Percentiles rank a stretch among this genome's conserved stretches.
phyloP scores from a whole-genome alignment of 2,888 invertebrate species.

The Sussaba pulchella region DNA sequence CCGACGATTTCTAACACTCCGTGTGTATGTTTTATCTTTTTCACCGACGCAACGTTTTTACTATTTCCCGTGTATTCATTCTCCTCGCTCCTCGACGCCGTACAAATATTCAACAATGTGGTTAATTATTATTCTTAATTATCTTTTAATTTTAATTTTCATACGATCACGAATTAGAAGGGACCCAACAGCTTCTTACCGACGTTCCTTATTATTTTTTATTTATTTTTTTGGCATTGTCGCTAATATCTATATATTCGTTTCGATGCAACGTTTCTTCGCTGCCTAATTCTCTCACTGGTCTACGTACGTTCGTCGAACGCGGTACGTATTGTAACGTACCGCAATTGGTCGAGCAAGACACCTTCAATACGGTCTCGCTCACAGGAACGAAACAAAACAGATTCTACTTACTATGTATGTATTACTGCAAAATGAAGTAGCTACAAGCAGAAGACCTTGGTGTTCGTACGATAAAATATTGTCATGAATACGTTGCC shows the following conservation, averaged over 20 bases:
- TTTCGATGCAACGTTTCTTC: conserved; percentile 34
- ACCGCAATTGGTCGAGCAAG: conserved; percentile 19
- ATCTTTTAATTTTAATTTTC: conserved; percentile 28
- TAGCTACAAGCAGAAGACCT: conserved; percentile 45
- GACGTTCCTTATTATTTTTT: conserved; percentile 49
- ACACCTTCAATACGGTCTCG: conserved; percentile 14
- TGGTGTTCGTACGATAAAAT: conserved; percentile 68
- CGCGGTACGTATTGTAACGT: conserved; percentile 21
- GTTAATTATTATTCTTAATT: not conserved
- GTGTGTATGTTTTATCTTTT: conserved; percentile 18
- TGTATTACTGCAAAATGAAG: conserved; percentile 14
- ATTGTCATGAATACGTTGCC: conserved; percentile 72
- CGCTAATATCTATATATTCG: conserved; percentile 49
- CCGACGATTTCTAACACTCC: not conserved
- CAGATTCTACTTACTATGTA: conserved; percentile 15
- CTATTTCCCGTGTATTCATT: not conserved
- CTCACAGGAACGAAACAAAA: conserved; percentile 14
- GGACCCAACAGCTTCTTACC: conserved; percentile 64
- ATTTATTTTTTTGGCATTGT: conserved; percentile 46
- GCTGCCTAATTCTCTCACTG: conserved; percentile 30
- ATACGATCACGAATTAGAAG: conserved; percentile 50
- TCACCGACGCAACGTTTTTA: not conserved
- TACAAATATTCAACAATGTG: conserved; percentile 78
- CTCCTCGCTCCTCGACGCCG: conserved; percentile 67
- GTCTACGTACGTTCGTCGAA: conserved; percentile 35